Conservation (phyloP, 2,113 vertebrate genomes). For the Eretmodus cyanostictus region DNA sequence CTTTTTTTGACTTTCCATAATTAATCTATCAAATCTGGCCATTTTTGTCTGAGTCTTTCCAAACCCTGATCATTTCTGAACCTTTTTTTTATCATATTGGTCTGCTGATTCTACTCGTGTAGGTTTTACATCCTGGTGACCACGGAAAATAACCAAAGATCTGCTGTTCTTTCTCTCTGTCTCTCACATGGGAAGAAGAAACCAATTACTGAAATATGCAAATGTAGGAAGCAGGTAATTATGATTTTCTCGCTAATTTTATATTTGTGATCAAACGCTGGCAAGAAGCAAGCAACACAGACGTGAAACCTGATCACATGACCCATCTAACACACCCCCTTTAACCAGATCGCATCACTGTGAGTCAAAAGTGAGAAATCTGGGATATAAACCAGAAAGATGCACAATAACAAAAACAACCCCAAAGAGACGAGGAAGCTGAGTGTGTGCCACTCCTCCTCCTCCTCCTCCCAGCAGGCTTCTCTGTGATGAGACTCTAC, state of each 20-base stretch:
- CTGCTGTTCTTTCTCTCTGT: not conserved
- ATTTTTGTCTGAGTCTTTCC: not conserved
- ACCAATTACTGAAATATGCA: not conserved
- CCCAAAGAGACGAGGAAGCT: not conserved
- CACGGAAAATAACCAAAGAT: not conserved
- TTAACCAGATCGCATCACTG: not conserved
- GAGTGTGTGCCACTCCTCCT: not conserved
- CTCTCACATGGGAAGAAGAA: not conserved
- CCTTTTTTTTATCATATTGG: not conserved
- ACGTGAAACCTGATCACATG: not conserved
- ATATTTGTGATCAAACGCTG: not conserved
- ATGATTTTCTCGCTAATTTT: not conserved
- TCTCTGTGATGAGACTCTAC: not conserved
- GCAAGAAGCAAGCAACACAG: not conserved
- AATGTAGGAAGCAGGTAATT: not conserved
- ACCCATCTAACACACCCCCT: not conserved
- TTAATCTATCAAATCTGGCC: not conserved
- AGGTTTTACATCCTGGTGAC: not conserved
- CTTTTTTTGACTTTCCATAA: not conserved
- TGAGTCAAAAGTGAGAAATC: not conserved
- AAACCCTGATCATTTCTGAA: not conserved
- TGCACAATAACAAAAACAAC: not conserved
- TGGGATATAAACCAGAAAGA: not conserved
- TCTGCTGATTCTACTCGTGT: not conserved
- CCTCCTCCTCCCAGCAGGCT: not conserved